Evolutionary conservation across 2,113 vertebrate genomes (phyloP).

Genomic region (Daphoenositta chrysoptera): DNA sequence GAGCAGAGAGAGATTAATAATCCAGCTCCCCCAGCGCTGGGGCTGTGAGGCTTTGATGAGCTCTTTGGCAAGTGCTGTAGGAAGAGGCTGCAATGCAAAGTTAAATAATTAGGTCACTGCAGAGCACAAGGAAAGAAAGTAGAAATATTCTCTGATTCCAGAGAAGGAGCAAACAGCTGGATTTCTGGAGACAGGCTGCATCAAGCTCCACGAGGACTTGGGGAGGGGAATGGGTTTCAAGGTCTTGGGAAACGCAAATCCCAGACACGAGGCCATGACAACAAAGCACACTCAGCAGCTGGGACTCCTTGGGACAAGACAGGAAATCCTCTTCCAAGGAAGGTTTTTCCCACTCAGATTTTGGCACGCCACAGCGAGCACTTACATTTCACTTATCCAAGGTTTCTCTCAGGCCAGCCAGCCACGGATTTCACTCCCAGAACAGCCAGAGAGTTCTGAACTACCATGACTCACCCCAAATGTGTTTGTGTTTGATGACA

Average conservation of each 20-base stretch:
- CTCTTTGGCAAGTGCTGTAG: background rate
- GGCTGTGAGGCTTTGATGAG: constrained; percentile 30
- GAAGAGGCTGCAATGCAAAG: constrained; percentile 30
- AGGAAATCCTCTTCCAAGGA: background rate
- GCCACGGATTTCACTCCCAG: background rate
- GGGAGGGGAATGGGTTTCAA: background rate
- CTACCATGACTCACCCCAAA: background rate
- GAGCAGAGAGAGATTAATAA: constrained; percentile 26
- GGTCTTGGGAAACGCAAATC: background rate
- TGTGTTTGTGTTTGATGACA: background rate
- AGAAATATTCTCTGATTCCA: background rate
- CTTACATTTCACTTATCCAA: background rate
- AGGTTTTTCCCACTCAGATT: background rate
- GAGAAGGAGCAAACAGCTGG: background rate
- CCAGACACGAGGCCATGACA: background rate
- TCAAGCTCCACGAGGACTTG: accelerated
- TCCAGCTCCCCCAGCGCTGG: background rate
- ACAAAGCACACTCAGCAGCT: background rate
- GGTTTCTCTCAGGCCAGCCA: background rate
- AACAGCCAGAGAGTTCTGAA: background rate
- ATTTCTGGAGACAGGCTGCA: background rate
- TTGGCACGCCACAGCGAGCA: background rate
- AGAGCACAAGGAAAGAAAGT: background rate
- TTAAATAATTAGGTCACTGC: constrained; percentile 38
- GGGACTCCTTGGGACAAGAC: background rate